Evolutionary conservation across 2,797 vertebrate genomes (phyloP).

Genomic region (Poeciliopsis gracilis): DNA sequence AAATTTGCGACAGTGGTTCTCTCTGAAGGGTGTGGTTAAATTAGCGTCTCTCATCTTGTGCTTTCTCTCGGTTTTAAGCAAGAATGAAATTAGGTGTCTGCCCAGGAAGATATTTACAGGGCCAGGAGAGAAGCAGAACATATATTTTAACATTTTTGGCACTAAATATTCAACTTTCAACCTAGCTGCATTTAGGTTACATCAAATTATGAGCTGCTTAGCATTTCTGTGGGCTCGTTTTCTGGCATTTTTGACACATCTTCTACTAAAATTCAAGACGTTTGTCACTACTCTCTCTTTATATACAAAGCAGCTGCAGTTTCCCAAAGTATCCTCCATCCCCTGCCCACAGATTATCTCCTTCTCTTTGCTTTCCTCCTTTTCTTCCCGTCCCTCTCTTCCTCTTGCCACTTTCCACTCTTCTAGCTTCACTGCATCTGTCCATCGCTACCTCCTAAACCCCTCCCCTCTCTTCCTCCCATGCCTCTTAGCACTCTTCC

Average conservation of each 20-base stretch:
- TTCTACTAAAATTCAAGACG: conserved; percentile 31
- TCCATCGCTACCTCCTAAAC: conserved; percentile 84
- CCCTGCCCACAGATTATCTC: conserved; percentile 22
- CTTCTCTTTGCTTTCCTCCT: conserved; percentile 25
- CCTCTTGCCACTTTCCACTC: conserved; percentile 67
- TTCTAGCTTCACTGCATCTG: conserved; percentile 71
- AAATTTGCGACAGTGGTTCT: conserved; percentile 71
- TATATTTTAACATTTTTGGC: background rate
- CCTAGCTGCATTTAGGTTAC: conserved; percentile 10
- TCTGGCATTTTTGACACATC: conserved; percentile 20
- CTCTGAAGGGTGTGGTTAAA: conserved; percentile 79
- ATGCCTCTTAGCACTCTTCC: conserved; percentile 88
- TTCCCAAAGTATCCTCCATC: conserved; percentile 29
- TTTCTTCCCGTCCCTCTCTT: conserved; percentile 72
- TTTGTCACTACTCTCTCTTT: conserved; percentile 26
- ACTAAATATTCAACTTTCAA: conserved; percentile 1
- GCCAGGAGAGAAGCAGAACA: conserved; percentile 69
- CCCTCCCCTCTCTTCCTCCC: conserved; percentile 90
- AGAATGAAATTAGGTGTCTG: conserved; percentile 76
- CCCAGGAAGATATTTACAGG: conserved; percentile 59
- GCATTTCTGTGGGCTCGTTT: conserved; percentile 21
- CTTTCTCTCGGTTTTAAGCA: conserved; percentile 78
- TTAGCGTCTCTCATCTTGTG: conserved; percentile 71
- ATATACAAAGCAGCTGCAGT: conserved; percentile 10
- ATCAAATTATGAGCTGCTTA: conserved; percentile 15